Evolutionary conservation across 53 echinoderm and acorn worm species (phyloP).

Genomic region (Paracentrotus lividus): DNA sequence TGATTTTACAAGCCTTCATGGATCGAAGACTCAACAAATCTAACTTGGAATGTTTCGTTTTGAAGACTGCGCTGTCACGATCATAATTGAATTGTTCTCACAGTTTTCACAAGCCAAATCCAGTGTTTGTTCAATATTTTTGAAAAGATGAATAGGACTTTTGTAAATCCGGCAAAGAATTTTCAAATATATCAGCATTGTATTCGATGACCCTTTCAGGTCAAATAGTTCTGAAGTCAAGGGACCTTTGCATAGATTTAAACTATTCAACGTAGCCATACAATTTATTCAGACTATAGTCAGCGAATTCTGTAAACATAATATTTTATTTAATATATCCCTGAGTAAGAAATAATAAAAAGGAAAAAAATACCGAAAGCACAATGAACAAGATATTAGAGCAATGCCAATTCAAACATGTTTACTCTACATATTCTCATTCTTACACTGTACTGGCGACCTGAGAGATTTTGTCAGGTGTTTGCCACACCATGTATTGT

Average conservation of each 20-base stretch:
- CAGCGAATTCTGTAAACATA: neutral
- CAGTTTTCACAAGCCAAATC: neutral
- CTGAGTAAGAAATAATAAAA: neutral
- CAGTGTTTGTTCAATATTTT: no score
- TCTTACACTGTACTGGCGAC: no score
- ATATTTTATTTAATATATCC: neutral
- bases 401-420: no score
- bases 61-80: neutral
- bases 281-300: neutral
- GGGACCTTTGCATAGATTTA: neutral
- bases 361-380: no score
- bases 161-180: neutral
- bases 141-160: neutral
- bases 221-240: conserved; percentile 9
- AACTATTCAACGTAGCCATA: neutral
- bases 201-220: neutral
- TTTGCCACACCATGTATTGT: no score
- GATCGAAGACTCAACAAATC: no score
- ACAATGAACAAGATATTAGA: no score
- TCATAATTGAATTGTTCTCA: neutral
- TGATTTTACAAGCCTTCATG: no score
- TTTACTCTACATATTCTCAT: no score
- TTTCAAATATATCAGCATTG: neutral
- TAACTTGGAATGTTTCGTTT: no score
- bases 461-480: no score